Evolutionary conservation across 2,113 vertebrate genomes (phyloP).

Genomic region (Eclectus roratus): DNA sequence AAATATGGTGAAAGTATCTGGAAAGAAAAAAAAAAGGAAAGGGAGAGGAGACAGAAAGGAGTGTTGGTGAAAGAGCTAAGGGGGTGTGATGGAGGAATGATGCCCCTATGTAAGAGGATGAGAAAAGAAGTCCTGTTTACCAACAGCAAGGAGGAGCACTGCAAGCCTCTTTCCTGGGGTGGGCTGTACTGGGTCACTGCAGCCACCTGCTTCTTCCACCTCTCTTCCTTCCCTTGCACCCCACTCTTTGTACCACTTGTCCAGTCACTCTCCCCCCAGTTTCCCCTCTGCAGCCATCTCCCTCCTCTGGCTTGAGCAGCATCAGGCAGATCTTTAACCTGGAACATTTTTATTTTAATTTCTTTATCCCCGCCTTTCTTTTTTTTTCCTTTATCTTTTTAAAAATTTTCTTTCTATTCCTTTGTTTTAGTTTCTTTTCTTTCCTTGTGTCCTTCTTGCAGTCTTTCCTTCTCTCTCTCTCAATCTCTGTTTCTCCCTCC

Average conservation of each 20-base stretch:
- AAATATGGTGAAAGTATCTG: not conserved
- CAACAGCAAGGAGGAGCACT: not conserved
- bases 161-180: not conserved
- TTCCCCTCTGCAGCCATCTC: not conserved
- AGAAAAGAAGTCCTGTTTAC: not conserved
- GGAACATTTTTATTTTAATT: not conserved
- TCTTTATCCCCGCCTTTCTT: not conserved
- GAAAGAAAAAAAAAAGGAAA: not conserved
- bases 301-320: not conserved
- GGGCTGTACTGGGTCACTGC: not conserved
- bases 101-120: not conserved
- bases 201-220: not conserved
- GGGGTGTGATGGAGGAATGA: not conserved
- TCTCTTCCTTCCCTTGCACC: not conserved
- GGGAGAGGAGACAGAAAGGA: not conserved
- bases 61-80: rapidly evolving
- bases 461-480: not conserved
- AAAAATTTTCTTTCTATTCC: not conserved
- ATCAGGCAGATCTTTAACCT: not conserved
- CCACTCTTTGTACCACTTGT: not conserved
- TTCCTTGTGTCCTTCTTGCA: not conserved
- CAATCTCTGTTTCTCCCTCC: not conserved
- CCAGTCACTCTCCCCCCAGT: not conserved
- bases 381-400: not conserved
- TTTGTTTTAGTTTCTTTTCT: not conserved